Percentiles rank a stretch among this genome's conserved stretches.
These are phyloP conservation scores for Homarus americanus DNA, from an alignment of 1,140 invertebrate genomes.

Conservation along the genomic window DNA sequence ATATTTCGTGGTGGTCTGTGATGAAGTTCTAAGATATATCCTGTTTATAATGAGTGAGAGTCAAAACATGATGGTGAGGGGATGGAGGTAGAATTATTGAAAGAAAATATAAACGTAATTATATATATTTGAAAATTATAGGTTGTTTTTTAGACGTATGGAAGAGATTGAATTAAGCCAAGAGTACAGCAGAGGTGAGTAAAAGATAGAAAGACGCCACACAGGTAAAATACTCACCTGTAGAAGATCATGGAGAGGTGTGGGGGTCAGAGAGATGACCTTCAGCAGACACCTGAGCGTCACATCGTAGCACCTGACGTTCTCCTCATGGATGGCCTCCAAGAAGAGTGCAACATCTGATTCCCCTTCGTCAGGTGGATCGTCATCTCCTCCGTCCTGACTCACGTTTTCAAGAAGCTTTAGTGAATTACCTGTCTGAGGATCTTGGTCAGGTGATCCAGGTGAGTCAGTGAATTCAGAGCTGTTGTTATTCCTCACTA, in stretches of 20 bases:
- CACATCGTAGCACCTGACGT: slow-evolving; percentile 37
- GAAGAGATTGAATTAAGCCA: too few relatives aligned
- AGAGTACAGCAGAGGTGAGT: too few relatives aligned
- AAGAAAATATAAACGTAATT: too few relatives aligned
- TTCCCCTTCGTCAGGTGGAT: background rate
- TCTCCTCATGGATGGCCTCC: slow-evolving; percentile 10
- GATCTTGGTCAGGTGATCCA: background rate
- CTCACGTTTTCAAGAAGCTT: background rate
- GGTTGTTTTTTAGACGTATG: too few relatives aligned
- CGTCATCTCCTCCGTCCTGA: background rate
- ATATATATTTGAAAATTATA: too few relatives aligned
- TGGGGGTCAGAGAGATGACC: background rate
- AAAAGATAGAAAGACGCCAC: too few relatives aligned
- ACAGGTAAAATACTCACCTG: background rate
- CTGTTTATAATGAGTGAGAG: too few relatives aligned
- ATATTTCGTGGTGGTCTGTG: background rate
- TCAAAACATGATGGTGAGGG: too few relatives aligned
- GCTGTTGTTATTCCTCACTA: background rate
- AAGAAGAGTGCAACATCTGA: background rate
- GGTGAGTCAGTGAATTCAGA: background rate
- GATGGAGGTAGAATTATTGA: too few relatives aligned
- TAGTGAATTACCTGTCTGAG: background rate
- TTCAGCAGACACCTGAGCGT: slow-evolving; percentile 36
- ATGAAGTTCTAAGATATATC: too few relatives aligned
- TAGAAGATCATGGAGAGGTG: too few relatives aligned